Percentiles rank a stretch among this genome's conserved stretches.
Evolutionary conservation across 2,113 vertebrate genomes (phyloP).

Genomic region (Alaudala cheleensis): DNA sequence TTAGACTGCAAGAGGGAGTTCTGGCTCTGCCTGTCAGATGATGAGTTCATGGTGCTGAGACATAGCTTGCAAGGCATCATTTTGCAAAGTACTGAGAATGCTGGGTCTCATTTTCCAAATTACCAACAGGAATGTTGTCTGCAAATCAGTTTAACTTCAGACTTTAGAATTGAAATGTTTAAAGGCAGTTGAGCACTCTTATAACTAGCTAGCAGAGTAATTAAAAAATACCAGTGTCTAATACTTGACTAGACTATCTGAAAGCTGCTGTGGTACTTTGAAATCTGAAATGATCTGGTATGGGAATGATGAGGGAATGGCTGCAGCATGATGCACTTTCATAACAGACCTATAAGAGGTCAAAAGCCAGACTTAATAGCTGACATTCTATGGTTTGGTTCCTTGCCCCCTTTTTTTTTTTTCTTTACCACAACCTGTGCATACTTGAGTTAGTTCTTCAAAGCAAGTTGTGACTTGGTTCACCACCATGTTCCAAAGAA

Average conservation of each 20-base stretch:
- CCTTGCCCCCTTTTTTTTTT: not conserved
- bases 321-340: not conserved
- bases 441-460: not conserved
- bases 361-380: not conserved
- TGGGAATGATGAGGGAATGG: not conserved
- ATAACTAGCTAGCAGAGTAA: not conserved
- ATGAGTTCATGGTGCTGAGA: not conserved
- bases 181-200: not conserved
- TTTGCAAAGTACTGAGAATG: not conserved
- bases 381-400: not conserved
- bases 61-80: accelerated
- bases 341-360: not conserved
- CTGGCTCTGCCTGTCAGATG: not conserved
- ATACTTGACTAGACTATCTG: not conserved
- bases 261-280: not conserved
- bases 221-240: not conserved
- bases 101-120: not conserved
- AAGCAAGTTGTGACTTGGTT: not conserved
- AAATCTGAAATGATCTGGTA: not conserved
- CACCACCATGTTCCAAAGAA: not conserved
- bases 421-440: not conserved
- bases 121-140: not conserved
- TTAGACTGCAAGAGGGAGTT: not conserved
- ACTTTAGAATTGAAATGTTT: not conserved
- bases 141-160: not conserved